These are phyloP conservation scores for Brachionus rubens DNA, from an alignment of 1,140 invertebrate genomes.

Conservation along the genomic window DNA sequence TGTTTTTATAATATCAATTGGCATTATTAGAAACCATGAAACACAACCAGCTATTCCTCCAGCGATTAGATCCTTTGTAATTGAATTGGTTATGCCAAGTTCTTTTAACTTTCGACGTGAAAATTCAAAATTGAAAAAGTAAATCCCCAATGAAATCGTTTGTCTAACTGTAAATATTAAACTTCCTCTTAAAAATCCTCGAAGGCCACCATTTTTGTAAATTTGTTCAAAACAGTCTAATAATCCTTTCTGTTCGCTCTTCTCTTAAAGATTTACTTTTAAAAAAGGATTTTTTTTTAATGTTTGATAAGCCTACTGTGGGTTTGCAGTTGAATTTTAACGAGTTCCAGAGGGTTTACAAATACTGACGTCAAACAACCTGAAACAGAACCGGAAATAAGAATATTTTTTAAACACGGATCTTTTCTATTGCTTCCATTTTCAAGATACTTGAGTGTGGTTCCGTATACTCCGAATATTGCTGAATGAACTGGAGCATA, in stretches of 20 bases:
- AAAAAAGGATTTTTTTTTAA: neutral
- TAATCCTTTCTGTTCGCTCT: constrained; percentile 52
- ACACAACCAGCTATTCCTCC: constrained; percentile 57
- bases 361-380: constrained; percentile 52
- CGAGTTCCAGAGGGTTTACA: constrained; percentile 67
- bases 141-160: constrained; percentile 10
- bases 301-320: constrained; percentile 51
- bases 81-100: neutral
- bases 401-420: neutral
- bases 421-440: constrained; percentile 42
- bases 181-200: constrained; percentile 64
- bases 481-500: constrained; percentile 70
- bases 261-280: constrained; percentile 21
- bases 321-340: constrained; percentile 69
- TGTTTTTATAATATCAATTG: constrained; percentile 61
- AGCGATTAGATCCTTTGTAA: constrained; percentile 46
- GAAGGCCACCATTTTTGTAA: constrained; percentile 61
- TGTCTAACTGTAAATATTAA: constrained; percentile 58
- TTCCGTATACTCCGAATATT: constrained; percentile 71
- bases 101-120: constrained; percentile 7
- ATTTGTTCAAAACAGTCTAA: constrained; percentile 60
- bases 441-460: constrained; percentile 60
- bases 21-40: constrained; percentile 59
- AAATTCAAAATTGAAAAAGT: constrained; percentile 39
- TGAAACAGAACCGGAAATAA: constrained; percentile 13